phyloP scores from a whole-genome alignment of 2,113 vertebrate genomes.

The Antigone vipio region DNA sequence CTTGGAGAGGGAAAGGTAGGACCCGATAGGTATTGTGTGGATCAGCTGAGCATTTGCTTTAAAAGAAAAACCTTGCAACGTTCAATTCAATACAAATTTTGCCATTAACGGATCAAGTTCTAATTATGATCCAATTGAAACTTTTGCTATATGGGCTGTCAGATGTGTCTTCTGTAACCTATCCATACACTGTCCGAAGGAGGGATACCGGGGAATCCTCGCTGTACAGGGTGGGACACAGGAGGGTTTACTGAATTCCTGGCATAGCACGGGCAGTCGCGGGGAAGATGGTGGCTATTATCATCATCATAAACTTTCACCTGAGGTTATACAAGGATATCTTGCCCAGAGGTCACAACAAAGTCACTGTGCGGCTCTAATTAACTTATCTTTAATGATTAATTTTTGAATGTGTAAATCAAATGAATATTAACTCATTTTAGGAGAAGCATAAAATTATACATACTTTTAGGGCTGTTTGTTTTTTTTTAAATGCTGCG shows the following conservation, averaged over 20 bases:
- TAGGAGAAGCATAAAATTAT: not conserved
- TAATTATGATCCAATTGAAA: not conserved
- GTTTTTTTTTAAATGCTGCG: not conserved
- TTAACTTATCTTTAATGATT: conserved; percentile 11
- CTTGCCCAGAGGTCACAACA: not conserved
- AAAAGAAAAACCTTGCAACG: not conserved
- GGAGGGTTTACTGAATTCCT: not conserved
- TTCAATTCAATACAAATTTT: not conserved
- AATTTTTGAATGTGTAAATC: not conserved
- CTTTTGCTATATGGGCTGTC: not conserved
- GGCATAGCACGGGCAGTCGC: not conserved
- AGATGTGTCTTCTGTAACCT: not conserved
- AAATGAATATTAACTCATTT: not conserved
- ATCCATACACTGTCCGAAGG: not conserved
- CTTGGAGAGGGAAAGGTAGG: not conserved
- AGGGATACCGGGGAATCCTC: not conserved
- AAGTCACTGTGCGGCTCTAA: not conserved
- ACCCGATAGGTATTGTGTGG: not conserved
- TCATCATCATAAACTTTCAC: not conserved
- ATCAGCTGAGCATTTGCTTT: not conserved
- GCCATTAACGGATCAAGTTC: not conserved
- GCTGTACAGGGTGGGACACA: not conserved
- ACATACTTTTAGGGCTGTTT: not conserved
- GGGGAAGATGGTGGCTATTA: not conserved
- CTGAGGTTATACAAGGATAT: not conserved